These are phyloP conservation scores for Spialia ferax DNA, from an alignment of 2,888 invertebrate genomes.

Conservation along the genomic window DNA sequence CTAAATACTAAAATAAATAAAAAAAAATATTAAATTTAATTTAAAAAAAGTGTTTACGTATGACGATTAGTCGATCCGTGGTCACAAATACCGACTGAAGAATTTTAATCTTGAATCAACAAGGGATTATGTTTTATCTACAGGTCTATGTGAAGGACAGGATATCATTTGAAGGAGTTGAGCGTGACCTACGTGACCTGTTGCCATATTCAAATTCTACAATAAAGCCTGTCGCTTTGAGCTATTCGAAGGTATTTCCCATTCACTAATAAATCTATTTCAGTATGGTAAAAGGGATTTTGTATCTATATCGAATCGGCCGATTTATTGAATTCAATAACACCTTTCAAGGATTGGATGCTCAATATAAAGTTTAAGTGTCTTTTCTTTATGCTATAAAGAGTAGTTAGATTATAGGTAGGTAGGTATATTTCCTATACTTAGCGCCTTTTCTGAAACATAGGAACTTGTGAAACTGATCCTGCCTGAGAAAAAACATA, in stretches of 20 bases:
- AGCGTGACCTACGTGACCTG: conserved; percentile 23
- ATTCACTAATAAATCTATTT: conserved; percentile 34
- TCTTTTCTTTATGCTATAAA: too few species aligned
- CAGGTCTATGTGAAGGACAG: not conserved
- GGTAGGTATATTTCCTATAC: too few species aligned
- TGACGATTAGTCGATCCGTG: too few species aligned
- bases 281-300: conserved; percentile 25
- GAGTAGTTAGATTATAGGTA: too few species aligned
- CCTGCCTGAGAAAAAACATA: too few species aligned
- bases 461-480: too few species aligned
- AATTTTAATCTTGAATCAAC: not conserved
- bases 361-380: too few species aligned
- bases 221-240: not conserved
- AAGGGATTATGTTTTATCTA: not conserved
- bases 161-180: conserved; percentile 3
- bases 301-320: not conserved
- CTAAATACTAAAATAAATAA: too few species aligned
- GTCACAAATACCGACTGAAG: too few species aligned
- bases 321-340: conserved; percentile 1
- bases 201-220: conserved; percentile 18
- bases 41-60: too few species aligned
- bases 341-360: not conserved
- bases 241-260: conserved; percentile 27
- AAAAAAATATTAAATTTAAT: too few species aligned
- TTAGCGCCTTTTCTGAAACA: too few species aligned